Evolutionary conservation across 1,140 invertebrate genomes (phyloP), one percentile per base, ranked within the genome.

Genomic region (Oryctes rhinoceros): DNA sequence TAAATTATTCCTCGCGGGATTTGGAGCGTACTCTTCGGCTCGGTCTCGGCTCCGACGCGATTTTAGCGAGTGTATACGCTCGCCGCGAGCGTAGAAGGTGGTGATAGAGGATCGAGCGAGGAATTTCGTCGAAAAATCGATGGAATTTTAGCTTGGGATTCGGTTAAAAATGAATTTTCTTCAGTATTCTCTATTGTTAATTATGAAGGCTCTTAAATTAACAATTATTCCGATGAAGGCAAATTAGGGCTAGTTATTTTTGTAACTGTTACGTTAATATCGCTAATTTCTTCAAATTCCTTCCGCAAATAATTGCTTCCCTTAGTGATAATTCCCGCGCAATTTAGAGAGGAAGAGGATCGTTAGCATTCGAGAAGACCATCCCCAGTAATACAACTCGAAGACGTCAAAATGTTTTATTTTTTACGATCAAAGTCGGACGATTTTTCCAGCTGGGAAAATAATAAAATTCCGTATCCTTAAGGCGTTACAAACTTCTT

Each of bases 401-500:
- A 18, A 59, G 53, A 59, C n/a, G 53, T 59, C 53, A 59, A 59
- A 59, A 18, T 15, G 53, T 59, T 59, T 59, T 59, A 18, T 18
- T 59, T 59, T 59, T 59, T 59, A 59, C 53, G 53, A 59, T 59
- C 53, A 59, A 59, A 59, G 15, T 59, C 53, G 53, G 53, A 59
- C 53, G 53, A 59, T 59, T 59, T 59, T 59, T 59, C 65, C 65
- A 71, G 65, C 65, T 71, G 65, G 65, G 35, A 71, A 71, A 71
- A 71, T 71, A 71, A 71, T 71, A 71, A 71, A 71, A 71, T 71
- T 71, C 65, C 65, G 35, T 37, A 71, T 24, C 65, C 65, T 37
- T 15, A 71, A 71, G 65, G 65, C 65, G 65, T 71, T 71, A 71
- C 65, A 71, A 71, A 71, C 65, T 71, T 71, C 65, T 71, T 71